Evolutionary conservation across 2,113 vertebrate genomes (phyloP).

Genomic region (Panthera leo): DNA sequence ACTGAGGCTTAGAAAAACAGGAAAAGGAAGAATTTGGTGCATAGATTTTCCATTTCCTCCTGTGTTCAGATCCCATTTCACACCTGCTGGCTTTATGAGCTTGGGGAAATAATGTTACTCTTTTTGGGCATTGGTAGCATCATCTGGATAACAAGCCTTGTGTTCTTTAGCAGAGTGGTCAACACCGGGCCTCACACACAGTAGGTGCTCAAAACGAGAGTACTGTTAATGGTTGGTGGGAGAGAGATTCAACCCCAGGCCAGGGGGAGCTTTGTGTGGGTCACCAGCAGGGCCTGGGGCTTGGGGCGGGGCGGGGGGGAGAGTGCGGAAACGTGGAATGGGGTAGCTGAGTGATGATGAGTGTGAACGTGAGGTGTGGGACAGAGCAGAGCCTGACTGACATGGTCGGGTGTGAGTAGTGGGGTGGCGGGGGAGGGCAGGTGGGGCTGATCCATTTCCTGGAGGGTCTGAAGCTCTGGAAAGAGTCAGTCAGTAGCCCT

Average conservation of each 20-base stretch:
- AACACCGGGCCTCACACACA: not conserved
- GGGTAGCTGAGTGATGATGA: too few species aligned
- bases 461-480: not conserved
- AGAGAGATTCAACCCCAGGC: not conserved
- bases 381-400: not conserved
- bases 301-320: not conserved
- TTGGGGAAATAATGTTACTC: not conserved
- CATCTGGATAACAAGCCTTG: not conserved
- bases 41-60: not conserved
- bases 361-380: not conserved
- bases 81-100: not conserved
- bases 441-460: not conserved
- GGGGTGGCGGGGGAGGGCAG: too few species aligned
- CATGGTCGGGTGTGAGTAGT: not conserved
- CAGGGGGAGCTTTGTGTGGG: not conserved
- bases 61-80: not conserved
- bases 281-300: not conserved
- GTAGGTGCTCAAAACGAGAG: not conserved
- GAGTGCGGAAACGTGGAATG: too few species aligned
- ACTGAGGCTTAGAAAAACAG: not conserved
- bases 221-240: not conserved
- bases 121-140: not conserved
- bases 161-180: not conserved
- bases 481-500: conserved; percentile 2
- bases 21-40: not conserved